These are phyloP conservation scores for Mythimna albipuncta DNA, from an alignment of 2,888 invertebrate genomes.

Conservation along the genomic window DNA sequence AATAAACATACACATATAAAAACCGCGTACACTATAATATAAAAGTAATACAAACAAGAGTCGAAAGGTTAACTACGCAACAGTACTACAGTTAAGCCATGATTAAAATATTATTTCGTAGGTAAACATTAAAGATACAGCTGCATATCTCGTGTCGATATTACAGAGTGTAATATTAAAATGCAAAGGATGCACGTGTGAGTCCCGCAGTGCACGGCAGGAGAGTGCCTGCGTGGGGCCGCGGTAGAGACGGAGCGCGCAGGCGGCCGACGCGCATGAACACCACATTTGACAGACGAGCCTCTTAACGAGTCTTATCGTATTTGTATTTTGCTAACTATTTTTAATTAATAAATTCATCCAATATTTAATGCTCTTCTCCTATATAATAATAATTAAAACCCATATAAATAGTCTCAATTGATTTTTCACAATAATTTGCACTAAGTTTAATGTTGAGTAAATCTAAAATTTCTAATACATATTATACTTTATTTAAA, in stretches of 20 bases:
- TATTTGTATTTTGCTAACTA: constrained; percentile 91
- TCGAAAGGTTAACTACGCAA: constrained; percentile 90
- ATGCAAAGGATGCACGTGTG: constrained; percentile 77
- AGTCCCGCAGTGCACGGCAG: constrained; percentile 66
- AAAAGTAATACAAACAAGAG: constrained; percentile 90
- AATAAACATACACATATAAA: constrained; percentile 91
- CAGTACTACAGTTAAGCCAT: constrained; percentile 90
- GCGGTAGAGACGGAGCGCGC: constrained; percentile 62
- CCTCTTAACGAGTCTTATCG: constrained; percentile 89
- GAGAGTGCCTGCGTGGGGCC: neutral
- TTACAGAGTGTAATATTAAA: constrained; percentile 84
- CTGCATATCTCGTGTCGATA: constrained; percentile 84
- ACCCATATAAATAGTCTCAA: constrained; percentile 90
- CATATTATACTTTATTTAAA: constrained; percentile 89
- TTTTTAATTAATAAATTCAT: constrained; percentile 91
- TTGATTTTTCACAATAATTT: constrained; percentile 90
- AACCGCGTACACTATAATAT: constrained; percentile 89
- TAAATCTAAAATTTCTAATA: constrained; percentile 91
- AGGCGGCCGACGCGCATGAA: constrained; percentile 65
- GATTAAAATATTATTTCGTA: constrained; percentile 87
- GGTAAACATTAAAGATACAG: constrained; percentile 87
- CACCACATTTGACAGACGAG: constrained; percentile 87
- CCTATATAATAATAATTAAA: constrained; percentile 91
- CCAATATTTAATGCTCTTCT: constrained; percentile 89
- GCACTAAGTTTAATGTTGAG: constrained; percentile 90